Evolutionary conservation across 1,140 invertebrate genomes (phyloP), one percentile per base, ranked within the genome.

Genomic region (Aphelinus certus): DNA sequence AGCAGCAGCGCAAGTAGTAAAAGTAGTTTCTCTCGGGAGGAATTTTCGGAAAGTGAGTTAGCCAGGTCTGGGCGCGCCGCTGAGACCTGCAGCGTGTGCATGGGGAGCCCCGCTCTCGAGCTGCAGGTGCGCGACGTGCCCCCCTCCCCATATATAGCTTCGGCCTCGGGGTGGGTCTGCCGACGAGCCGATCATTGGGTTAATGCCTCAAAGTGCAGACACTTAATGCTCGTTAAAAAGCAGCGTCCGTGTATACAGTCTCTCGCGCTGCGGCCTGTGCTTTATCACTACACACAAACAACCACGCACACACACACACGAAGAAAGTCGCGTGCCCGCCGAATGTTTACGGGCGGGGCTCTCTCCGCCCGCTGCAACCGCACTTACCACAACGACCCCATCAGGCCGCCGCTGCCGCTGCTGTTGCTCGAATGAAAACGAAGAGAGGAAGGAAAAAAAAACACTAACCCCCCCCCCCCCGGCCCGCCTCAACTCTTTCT

Each of bases 291-390:
- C 26, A 26, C 26, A 26, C 26, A 26, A 26, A 26, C 51, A 9
- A 26, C 26, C 26, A 26, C 26, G 26, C 26, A 26, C 26, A 26
- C 26, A 26, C 26, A 26, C 51, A 45, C 46, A 7, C 26, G 55
- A 66, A 66, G 55, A 51, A 55, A 73, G 64, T 73, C 71, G 71
- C 71, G 71, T 73, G 71, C 46, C 64, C 26, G 71, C 47, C 10
- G 63, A 53, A 73, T 73, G 71, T 73, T 73, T 73, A 73, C 71
- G 71, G 66, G 26, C 26, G 26, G 26, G 26, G 26, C 26, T 26
- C 26, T 26, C 26, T 26, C 26, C 26, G 26, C 26, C 26, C 26
- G 26, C 26, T 26, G 26, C 26, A 26, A 26, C 26, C 26, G 26
- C 26, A 26, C 26, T 26, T 26, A 26, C 26, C 26, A 26, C 26